phyloP scores from a whole-genome alignment of 2,113 vertebrate genomes.

The Haliaeetus leucogaster region DNA sequence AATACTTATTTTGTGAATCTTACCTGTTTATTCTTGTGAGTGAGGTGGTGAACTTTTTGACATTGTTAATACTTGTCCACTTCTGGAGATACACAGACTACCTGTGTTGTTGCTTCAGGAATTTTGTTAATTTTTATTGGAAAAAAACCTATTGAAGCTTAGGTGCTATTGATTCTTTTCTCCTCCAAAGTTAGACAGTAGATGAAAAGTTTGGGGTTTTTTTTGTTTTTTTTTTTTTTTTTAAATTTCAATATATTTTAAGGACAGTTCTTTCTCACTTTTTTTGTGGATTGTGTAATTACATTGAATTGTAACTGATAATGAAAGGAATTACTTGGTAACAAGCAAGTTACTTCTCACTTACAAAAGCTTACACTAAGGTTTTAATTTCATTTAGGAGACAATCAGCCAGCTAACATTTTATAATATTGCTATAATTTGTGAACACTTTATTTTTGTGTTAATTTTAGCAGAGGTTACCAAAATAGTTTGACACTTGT shows the following conservation, averaged over 20 bases:
- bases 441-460: rapidly evolving
- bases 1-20: not conserved
- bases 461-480: not conserved
- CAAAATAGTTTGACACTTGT: not conserved
- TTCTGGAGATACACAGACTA: not conserved
- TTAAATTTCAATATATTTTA: not conserved
- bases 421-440: not conserved
- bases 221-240: not conserved
- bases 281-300: not conserved
- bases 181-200: not conserved
- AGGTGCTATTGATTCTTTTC: not conserved
- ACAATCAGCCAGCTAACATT: not conserved
- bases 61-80: rapidly evolving
- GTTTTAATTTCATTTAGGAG: not conserved
- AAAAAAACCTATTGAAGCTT: not conserved
- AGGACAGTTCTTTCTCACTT: not conserved
- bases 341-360: not conserved
- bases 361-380: not conserved
- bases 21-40: not conserved
- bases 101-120: not conserved
- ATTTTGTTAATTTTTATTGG: not conserved
- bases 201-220: not conserved
- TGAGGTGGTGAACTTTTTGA: not conserved
- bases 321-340: not conserved
- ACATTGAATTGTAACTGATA: not conserved